Conservation (phyloP, 2,113 vertebrate species). For the Dryoscopus gambensis region DNA sequence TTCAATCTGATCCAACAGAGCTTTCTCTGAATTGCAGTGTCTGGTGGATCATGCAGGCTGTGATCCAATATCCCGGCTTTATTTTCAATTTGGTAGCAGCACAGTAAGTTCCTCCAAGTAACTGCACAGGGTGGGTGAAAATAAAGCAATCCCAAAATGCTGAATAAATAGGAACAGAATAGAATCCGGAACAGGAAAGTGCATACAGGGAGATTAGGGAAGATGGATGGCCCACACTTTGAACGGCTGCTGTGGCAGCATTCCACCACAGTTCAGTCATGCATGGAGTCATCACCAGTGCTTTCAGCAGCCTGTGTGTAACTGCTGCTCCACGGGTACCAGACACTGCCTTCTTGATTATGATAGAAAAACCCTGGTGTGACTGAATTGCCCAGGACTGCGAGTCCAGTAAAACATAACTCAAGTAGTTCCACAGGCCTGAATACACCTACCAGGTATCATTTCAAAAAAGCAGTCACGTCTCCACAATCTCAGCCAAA, state of each 20-base stretch:
- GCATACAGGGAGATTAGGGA: not conserved
- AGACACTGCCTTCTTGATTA: not conserved
- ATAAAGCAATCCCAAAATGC: not conserved
- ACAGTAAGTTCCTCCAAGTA: not conserved
- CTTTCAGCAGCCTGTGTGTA: not conserved
- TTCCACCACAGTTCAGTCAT: not conserved
- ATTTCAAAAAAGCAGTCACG: not conserved
- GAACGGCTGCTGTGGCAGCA: not conserved
- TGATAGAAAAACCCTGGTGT: not conserved
- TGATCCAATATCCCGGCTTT: slow-evolving; percentile 21
- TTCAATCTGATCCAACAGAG: not conserved
- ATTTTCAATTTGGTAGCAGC: slow-evolving; percentile 30
- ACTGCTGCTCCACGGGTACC: not conserved
- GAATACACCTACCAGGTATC: not conserved
- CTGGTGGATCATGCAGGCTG: slow-evolving; percentile 1
- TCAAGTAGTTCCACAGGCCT: not conserved
- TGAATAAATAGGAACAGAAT: not conserved
- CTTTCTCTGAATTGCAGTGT: not conserved
- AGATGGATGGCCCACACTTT: not conserved
- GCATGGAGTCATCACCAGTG: not conserved
- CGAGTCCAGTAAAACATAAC: not conserved
- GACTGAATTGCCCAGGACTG: not conserved
- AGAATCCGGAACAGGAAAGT: not conserved
- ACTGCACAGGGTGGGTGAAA: not conserved
- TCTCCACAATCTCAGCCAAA: not conserved